Evolutionary conservation across 2,113 vertebrate species (phyloP).

Genomic region (Crypturellus undulatus): DNA sequence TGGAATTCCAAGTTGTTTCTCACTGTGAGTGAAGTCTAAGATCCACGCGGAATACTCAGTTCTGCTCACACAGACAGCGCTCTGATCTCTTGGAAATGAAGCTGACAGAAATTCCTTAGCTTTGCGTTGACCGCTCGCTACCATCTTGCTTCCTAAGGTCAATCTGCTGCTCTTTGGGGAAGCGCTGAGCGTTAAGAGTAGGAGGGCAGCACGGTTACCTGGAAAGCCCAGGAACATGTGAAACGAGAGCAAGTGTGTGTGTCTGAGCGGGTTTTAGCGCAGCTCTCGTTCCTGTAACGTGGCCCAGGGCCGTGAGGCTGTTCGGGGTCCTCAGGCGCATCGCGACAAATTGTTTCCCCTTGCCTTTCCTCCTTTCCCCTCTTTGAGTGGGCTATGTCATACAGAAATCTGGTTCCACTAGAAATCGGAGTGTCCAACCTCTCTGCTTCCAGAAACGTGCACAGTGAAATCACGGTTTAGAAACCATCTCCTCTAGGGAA

Average conservation of each 20-base stretch:
- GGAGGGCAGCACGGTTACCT: background rate
- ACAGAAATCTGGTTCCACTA: background rate
- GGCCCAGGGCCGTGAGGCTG: background rate
- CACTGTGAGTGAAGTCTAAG: background rate
- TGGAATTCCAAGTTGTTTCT: background rate
- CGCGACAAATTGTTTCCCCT: background rate
- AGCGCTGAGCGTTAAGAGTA: background rate
- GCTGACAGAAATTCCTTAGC: background rate
- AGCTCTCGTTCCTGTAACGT: background rate
- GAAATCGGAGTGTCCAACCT: background rate
- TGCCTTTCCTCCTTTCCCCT: background rate
- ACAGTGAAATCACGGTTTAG: background rate
- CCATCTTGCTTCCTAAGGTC: background rate
- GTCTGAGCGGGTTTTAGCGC: background rate
- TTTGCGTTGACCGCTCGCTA: background rate
- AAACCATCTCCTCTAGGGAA: background rate
- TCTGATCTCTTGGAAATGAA: background rate
- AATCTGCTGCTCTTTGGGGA: background rate
- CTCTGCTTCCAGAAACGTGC: background rate
- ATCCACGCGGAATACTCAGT: rapidly evolving
- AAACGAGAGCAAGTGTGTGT: background rate
- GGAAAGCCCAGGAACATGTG: background rate
- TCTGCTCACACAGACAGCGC: background rate
- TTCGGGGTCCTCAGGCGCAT: background rate
- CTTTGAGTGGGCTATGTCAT: background rate